Evolutionary conservation across 2,888 invertebrate species (phyloP), one percentile per base, ranked within the genome.

Genomic region (Eupithecia abbreviata): DNA sequence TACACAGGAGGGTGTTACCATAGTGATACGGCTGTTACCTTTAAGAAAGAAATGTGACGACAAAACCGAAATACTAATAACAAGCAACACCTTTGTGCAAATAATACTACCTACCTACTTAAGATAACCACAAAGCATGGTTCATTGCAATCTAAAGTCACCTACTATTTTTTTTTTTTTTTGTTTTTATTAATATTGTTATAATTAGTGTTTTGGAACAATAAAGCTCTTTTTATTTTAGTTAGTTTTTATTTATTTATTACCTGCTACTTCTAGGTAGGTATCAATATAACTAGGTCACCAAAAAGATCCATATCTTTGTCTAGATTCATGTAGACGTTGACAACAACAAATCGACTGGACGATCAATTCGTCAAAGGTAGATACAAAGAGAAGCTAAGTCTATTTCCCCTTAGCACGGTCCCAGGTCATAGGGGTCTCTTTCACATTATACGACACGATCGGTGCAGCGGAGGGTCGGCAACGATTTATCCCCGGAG

Each of bases 391-490:
- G 67, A 62, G 68, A 73, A 78, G n/a, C 67, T 43, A 75, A 75
- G 75, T 75, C 73, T 62, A 75, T 73, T 78, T 75, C 62, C 73
- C 82, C n/a, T 86, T 85, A 71, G 55, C 73, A 62, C 30, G 49
- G 43, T 73, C 66, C 55, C 85, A 82, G 85, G 85, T 84, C 84
- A 84, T 58, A 67, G 66, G 66, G 5, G 4, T 41, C 42, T 47
- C 18, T 30, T 69, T 47, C 47, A 3, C 18, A 18, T 4, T 12
- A 30, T 12, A 69, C 69, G 69, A 69, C n/a, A 69, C 69, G 69
- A 69, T 13, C 6, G 43, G 41, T 13, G 41, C 10, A 1, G 6
- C 58, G 15, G 9, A 9, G 45, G 51, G 51, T 51, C 15, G 15
- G 13, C 13, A 15, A 55, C 55, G 66, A 66, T 7, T 41, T 66